phyloP scores from a whole-genome alignment of 2,113 vertebrate genomes.

The Limnothrissa miodon region DNA sequence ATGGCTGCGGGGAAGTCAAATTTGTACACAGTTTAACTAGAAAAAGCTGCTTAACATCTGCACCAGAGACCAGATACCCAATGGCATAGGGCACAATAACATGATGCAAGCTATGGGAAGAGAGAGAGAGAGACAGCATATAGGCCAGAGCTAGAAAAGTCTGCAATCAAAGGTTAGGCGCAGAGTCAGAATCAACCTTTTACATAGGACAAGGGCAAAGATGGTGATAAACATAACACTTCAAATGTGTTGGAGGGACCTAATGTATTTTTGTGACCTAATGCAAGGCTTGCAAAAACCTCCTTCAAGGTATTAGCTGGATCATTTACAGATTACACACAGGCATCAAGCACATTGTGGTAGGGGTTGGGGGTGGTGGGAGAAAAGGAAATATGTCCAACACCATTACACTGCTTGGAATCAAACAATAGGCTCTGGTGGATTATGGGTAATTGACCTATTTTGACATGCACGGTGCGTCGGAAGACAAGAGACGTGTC shows the following conservation, averaged over 20 bases:
- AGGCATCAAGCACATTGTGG: neutral
- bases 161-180: too few relatives aligned
- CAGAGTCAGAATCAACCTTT: neutral
- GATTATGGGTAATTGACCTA: constrained; percentile 16
- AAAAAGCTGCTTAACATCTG: neutral
- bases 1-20: neutral
- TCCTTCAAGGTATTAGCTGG: neutral
- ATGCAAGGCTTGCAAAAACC: neutral
- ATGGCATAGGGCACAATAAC: neutral
- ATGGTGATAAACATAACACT: neutral
- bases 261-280: neutral
- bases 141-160: neutral
- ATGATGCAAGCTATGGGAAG: neutral
- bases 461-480: neutral
- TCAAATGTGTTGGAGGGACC: neutral
- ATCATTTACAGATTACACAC: neutral
- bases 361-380: neutral
- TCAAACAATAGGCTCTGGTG: neutral
- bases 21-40: constrained; percentile 3
- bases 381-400: neutral
- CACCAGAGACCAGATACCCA: neutral
- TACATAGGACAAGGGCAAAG: neutral
- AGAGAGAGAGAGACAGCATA: neutral
- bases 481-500: neutral
- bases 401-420: neutral